phyloP scores from a whole-genome alignment of 1,140 invertebrate species.

The Drosophila sproati region DNA sequence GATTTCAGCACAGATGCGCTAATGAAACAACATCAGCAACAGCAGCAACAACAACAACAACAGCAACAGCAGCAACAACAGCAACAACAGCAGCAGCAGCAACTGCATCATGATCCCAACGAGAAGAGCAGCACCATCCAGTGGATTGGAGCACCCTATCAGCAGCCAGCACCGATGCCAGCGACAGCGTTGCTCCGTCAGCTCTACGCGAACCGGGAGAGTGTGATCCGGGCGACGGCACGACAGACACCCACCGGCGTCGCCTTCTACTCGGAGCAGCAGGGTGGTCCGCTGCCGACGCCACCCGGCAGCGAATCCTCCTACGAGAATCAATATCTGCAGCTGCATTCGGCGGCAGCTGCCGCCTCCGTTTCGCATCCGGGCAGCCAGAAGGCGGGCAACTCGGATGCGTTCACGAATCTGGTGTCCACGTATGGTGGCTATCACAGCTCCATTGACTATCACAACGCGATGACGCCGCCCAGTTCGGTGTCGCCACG shows the following conservation, averaged over 20 bases:
- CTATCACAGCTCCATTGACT: constrained; percentile 89
- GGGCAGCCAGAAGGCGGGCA: constrained; percentile 72
- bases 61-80: constrained; percentile 87
- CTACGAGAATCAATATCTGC: constrained; percentile 90
- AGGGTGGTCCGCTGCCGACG: constrained; percentile 92
- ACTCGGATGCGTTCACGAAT: constrained; percentile 86
- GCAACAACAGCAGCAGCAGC: constrained; percentile 90
- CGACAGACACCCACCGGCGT: constrained; percentile 83
- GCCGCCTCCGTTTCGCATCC: constrained; percentile 41
- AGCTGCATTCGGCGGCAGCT: constrained; percentile 86
- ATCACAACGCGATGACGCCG: constrained; percentile 97
- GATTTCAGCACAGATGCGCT: constrained; percentile 95
- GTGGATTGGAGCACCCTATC: constrained; percentile 94
- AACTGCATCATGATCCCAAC: constrained; percentile 83
- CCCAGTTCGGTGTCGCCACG: constrained; percentile 97
- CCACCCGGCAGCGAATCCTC: constrained; percentile 94
- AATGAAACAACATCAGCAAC: constrained; percentile 87
- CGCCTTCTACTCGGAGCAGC: constrained; percentile 85
- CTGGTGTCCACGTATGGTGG: constrained; percentile 87
- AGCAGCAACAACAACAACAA: constrained; percentile 91
- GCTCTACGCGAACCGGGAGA: constrained; percentile 96
- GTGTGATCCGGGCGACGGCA: constrained; percentile 92
- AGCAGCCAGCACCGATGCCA: constrained; percentile 88
- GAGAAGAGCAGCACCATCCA: constrained; percentile 92
- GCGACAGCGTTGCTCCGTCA: constrained; percentile 95